phyloP scores from a whole-genome alignment of 2,888 invertebrate species.

The Plusia festucae region DNA sequence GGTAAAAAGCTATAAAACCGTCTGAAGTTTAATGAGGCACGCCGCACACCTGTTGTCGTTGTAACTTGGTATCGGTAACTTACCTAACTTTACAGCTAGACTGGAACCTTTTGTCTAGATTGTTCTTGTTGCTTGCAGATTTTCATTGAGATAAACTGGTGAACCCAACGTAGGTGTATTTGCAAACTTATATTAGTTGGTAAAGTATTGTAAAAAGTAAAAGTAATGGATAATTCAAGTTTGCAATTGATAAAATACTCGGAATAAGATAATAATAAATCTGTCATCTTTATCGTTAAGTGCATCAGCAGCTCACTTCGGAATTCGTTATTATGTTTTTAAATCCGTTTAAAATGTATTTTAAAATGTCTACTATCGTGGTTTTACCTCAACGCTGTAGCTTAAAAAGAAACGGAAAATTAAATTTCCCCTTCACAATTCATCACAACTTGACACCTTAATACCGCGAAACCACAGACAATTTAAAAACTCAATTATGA shows the following conservation, averaged over 20 bases:
- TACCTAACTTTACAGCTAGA: constrained; percentile 31
- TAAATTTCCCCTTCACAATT: neutral
- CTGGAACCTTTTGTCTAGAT: constrained; percentile 29
- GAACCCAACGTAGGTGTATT: too few species aligned
- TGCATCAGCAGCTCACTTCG: neutral
- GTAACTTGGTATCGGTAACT: constrained; percentile 25
- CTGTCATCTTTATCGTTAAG: neutral
- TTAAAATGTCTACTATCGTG: neutral
- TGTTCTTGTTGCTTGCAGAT: constrained; percentile 27
- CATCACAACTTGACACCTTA: constrained; percentile 20
- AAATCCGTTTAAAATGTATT: too few species aligned
- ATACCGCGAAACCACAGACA: constrained; percentile 19
- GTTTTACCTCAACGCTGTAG: neutral
- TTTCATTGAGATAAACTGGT: constrained; percentile 13
- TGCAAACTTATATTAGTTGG: too few species aligned
- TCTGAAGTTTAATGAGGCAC: constrained; percentile 66
- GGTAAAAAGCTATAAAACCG: constrained; percentile 60
- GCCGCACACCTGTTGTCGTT: constrained; percentile 66
- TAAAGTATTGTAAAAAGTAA: too few species aligned
- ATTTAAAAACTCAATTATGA: constrained; percentile 48
- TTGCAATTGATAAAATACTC: neutral
- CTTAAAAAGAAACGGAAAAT: neutral
- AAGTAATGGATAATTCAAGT: too few species aligned
- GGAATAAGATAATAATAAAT: too few species aligned
- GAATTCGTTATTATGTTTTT: too few species aligned